phyloP scores from a whole-genome alignment of 2,888 invertebrate genomes.

The Notodonta dromedarius region DNA sequence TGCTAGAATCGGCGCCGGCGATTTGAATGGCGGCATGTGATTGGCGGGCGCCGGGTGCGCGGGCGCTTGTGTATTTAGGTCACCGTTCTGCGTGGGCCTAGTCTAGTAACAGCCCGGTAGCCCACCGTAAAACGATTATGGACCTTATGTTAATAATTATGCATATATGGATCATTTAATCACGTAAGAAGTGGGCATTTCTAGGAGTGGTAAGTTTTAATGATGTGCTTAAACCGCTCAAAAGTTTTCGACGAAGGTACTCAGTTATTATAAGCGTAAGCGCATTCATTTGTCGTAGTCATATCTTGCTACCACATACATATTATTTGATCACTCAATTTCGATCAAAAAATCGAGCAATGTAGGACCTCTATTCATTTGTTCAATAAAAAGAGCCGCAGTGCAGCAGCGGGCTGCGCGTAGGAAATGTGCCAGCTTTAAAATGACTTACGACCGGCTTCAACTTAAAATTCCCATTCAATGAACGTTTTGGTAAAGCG shows the following conservation, averaged over 20 bases:
- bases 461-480: constrained; percentile 48
- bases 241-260: no score
- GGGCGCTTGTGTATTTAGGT: constrained; percentile 75
- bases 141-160: constrained; percentile 35
- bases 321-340: no score
- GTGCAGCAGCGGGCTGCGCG: constrained; percentile 20
- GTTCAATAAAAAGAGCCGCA: constrained; percentile 1
- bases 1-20: constrained; percentile 71
- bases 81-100: constrained; percentile 76
- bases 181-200: no score
- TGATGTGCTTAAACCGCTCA: no score
- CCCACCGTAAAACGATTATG: constrained; percentile 33
- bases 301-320: no score
- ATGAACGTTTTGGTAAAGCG: constrained; percentile 55
- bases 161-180: constrained; percentile 10
- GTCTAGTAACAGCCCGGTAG: constrained; percentile 62
- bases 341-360: no score
- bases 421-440: constrained; percentile 33
- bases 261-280: no score
- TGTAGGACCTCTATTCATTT: neutral
- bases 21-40: constrained; percentile 73
- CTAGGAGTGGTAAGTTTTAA: no score
- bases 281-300: no score
- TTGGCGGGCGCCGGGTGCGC: constrained; percentile 77
- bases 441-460: constrained; percentile 45